Conservation (phyloP, 2,113 vertebrate genomes). For the Oreochromis aureus region DNA sequence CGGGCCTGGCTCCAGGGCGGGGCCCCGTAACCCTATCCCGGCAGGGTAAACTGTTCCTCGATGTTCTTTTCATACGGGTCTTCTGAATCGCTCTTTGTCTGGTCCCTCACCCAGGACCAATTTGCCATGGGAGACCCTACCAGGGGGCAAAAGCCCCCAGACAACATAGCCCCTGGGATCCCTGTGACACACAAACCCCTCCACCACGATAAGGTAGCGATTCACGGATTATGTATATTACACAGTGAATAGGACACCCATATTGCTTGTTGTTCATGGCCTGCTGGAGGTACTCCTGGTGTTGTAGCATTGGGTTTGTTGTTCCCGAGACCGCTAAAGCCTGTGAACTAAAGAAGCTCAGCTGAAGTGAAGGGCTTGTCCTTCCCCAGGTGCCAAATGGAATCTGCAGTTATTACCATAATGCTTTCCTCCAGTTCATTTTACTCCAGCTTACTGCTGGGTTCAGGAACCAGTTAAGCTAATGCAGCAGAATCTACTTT, state of each 20-base stretch:
- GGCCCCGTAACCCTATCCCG: no score
- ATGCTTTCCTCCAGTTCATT: conserved; percentile 38
- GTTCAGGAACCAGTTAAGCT: conserved; percentile 13
- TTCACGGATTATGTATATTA: neutral
- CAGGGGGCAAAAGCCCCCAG: no score
- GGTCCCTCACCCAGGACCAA: no score
- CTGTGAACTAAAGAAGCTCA: conserved; percentile 4
- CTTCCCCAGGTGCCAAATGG: conserved; percentile 45
- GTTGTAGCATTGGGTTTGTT: neutral
- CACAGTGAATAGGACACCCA: neutral
- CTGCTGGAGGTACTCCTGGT: neutral
- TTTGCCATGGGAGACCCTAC: no score
- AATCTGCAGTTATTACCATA: conserved; percentile 50
- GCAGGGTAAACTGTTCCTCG: no score
- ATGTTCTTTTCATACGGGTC: no score
- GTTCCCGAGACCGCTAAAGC: neutral
- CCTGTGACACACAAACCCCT: no score
- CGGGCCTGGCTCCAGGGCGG: no score
- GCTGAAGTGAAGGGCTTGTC: conserved; percentile 7
- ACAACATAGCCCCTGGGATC: no score
- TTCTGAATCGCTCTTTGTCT: no score
- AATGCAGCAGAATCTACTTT: neutral
- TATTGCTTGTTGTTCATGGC: neutral
- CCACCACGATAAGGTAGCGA: no score
- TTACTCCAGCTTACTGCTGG: conserved; percentile 46